Evolutionary conservation across 2,113 vertebrate species (phyloP).

Genomic region (Cariama cristata): DNA sequence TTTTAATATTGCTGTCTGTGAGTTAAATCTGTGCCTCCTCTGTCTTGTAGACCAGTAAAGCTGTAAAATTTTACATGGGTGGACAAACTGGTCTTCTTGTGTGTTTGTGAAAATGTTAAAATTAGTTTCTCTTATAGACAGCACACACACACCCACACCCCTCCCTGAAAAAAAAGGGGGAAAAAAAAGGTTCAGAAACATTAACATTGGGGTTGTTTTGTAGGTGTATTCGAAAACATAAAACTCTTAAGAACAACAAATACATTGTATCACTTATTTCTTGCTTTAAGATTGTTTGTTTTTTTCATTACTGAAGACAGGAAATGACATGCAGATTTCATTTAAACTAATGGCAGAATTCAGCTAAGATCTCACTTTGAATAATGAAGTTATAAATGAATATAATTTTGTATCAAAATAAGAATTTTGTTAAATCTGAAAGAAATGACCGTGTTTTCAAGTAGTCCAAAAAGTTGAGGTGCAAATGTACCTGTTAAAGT

Average conservation of each 20-base stretch:
- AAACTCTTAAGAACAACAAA: not conserved
- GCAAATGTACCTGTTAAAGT: not conserved
- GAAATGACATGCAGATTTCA: not conserved
- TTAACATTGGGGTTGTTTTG: accelerated
- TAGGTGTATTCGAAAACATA: not conserved
- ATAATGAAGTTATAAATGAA: not conserved
- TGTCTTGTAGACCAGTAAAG: not conserved
- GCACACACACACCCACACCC: too few species aligned
- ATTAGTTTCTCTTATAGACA: not conserved
- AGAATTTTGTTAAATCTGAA: not conserved
- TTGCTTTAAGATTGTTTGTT: not conserved
- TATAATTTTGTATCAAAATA: not conserved
- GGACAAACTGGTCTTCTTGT: not conserved
- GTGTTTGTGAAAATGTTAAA: not conserved
- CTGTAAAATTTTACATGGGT: not conserved
- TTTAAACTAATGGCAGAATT: not conserved
- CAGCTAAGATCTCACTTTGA: not conserved
- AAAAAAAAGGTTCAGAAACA: not conserved
- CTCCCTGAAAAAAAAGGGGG: too few species aligned
- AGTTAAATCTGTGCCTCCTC: not conserved
- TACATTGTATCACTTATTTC: not conserved
- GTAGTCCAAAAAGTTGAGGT: not conserved
- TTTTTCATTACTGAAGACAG: not conserved
- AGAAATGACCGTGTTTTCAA: not conserved
- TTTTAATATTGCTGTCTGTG: not conserved